Conservation (phyloP, 1,140 invertebrate species). For the Bombus terrestris region DNA sequence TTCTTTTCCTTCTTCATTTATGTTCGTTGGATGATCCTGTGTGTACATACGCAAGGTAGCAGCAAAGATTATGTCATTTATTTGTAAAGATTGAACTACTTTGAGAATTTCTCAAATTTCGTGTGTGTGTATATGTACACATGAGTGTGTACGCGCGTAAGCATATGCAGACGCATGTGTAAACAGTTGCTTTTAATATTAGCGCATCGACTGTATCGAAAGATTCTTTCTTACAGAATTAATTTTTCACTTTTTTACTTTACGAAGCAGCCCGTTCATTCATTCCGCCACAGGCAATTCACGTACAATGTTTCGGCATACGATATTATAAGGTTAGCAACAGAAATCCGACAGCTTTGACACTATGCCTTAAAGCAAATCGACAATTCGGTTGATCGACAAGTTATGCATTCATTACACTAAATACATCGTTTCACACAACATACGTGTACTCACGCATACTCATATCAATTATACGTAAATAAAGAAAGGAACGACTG, state of each 20-base stretch:
- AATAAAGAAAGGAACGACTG: neutral
- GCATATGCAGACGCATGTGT: neutral
- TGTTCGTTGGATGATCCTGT: neutral
- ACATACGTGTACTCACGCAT: constrained; percentile 40
- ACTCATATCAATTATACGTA: constrained; percentile 26
- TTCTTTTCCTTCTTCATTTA: neutral
- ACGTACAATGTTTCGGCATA: constrained; percentile 15
- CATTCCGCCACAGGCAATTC: constrained; percentile 29
- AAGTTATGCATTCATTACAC: constrained; percentile 23
- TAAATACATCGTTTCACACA: constrained; percentile 29
- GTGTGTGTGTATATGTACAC: neutral
- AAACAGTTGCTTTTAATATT: constrained; percentile 50
- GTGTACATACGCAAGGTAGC: constrained; percentile 2
- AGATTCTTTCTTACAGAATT: constrained; percentile 66
- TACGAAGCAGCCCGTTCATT: neutral
- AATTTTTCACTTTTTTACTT: constrained; percentile 18
- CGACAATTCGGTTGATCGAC: constrained; percentile 11
- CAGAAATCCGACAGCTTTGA: neutral
- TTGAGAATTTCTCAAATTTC: constrained; percentile 13
- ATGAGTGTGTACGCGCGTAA: neutral
- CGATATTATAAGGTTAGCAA: constrained; percentile 4
- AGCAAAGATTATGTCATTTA: constrained; percentile 20
- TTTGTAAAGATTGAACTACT: constrained; percentile 23
- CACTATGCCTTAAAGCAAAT: constrained; percentile 23
- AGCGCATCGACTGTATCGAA: constrained; percentile 46